phyloP scores from a whole-genome alignment of 2,888 invertebrate genomes.

The Melanotus villosus region DNA sequence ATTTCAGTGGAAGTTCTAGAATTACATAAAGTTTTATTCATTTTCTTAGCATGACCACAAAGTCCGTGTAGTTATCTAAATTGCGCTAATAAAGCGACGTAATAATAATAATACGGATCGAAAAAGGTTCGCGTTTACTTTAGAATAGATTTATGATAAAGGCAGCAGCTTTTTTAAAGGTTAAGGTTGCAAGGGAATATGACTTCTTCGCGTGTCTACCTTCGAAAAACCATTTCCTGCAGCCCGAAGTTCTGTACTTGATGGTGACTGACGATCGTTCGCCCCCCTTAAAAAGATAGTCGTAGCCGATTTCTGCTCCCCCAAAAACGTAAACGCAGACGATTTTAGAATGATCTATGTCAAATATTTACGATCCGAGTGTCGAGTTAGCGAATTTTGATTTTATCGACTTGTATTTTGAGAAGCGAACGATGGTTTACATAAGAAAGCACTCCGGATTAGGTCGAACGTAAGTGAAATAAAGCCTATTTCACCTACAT shows the following conservation, averaged over 20 bases:
- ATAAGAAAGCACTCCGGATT: slow-evolving; percentile 13
- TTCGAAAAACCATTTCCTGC: slow-evolving; percentile 33
- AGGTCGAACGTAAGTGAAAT: slow-evolving; percentile 4
- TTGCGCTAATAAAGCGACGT: too few species aligned
- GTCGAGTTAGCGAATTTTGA: background rate
- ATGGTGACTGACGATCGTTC: slow-evolving; percentile 29
- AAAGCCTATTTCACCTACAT: background rate
- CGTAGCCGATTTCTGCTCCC: background rate
- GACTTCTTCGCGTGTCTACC: slow-evolving; percentile 30
- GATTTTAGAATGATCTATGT: background rate
- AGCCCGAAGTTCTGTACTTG: slow-evolving; percentile 21
- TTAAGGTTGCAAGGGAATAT: slow-evolving; percentile 34
- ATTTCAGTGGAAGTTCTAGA: too few species aligned
- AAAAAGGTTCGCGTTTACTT: slow-evolving; percentile 15
- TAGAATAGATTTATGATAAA: slow-evolving; percentile 20
- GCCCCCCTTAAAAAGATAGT: slow-evolving; percentile 18
- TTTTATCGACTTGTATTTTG: slow-evolving; percentile 9
- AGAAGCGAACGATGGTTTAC: background rate
- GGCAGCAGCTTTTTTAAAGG: slow-evolving; percentile 19
- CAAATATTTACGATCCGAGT: background rate
- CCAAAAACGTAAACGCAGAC: background rate
- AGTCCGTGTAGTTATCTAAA: too few species aligned
- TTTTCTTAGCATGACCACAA: too few species aligned
- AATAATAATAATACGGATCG: slow-evolving; percentile 7
- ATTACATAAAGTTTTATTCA: too few species aligned